Percentiles rank a stretch among this genome's conserved stretches.
phyloP scores from a whole-genome alignment of 2,113 vertebrate genomes.

The Apaloderma vittatum region DNA sequence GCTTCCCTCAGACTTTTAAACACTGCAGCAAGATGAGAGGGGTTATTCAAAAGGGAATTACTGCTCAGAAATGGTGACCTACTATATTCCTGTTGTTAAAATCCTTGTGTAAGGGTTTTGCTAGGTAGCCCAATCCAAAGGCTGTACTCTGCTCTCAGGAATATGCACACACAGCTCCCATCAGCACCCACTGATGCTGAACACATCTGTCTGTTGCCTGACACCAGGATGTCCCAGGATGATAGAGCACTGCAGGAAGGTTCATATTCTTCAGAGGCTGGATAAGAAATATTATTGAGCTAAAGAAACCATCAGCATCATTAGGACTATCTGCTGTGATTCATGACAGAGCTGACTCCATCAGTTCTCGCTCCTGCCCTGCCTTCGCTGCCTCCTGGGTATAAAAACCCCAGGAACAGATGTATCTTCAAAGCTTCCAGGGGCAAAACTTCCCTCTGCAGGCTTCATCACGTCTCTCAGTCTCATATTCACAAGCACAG shows the following conservation, averaged over 20 bases:
- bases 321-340: not conserved
- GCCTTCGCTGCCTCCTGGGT: not conserved
- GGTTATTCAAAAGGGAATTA: not conserved
- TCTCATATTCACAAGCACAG: not conserved
- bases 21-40: not conserved
- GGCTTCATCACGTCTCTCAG: not conserved
- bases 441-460: not conserved
- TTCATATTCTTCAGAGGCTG: not conserved
- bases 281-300: not conserved
- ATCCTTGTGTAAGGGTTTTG: not conserved
- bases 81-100: not conserved
- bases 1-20: accelerated
- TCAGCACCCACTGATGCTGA: not conserved
- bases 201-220: not conserved
- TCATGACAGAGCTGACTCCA: not conserved
- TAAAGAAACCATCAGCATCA: not conserved
- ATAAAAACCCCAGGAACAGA: not conserved
- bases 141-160: not conserved
- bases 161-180: not conserved
- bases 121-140: not conserved
- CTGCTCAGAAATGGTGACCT: not conserved
- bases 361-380: not conserved
- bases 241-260: not conserved
- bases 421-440: not conserved
- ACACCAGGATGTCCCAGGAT: not conserved